A percentile compares a stretch with the other conserved stretches of the same genome.
Conservation (phyloP, 1,140 invertebrate genomes). For the Limonius californicus region DNA sequence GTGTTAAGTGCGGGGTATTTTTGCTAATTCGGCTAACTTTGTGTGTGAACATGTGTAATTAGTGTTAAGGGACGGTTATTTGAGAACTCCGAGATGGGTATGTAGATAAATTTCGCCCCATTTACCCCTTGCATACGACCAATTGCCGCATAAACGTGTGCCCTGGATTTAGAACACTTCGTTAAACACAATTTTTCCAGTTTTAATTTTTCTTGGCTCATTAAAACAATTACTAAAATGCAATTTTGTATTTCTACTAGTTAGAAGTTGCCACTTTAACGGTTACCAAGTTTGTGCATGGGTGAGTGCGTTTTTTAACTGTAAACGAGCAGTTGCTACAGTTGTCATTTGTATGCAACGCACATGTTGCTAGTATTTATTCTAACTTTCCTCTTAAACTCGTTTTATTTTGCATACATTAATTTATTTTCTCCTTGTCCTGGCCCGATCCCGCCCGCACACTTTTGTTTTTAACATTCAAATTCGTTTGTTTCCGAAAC, state of each 20-base stretch:
- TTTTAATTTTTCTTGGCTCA: not conserved
- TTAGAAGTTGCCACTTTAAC: not conserved
- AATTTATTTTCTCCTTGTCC: no score
- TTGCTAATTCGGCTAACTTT: not conserved
- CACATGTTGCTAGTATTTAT: not conserved
- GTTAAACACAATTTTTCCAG: not conserved
- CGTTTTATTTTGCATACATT: no score
- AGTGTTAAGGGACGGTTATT: not conserved
- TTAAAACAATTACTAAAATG: not conserved
- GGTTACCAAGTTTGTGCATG: not conserved
- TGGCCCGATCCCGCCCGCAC: no score
- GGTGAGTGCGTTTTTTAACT: not conserved
- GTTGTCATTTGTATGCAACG: not conserved
- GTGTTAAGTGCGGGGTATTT: not conserved
- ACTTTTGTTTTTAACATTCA: no score
- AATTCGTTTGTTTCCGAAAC: not conserved
- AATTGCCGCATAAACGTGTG: not conserved
- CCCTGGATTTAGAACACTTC: not conserved
- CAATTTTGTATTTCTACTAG: not conserved
- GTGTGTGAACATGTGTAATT: not conserved
- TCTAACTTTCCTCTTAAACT: no score
- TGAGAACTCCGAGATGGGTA: not conserved
- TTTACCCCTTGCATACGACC: not conserved
- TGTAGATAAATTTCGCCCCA: not conserved
- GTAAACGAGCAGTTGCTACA: not conserved